Conservation (phyloP, 2,113 vertebrate species). For the Chaetura pelagica region DNA sequence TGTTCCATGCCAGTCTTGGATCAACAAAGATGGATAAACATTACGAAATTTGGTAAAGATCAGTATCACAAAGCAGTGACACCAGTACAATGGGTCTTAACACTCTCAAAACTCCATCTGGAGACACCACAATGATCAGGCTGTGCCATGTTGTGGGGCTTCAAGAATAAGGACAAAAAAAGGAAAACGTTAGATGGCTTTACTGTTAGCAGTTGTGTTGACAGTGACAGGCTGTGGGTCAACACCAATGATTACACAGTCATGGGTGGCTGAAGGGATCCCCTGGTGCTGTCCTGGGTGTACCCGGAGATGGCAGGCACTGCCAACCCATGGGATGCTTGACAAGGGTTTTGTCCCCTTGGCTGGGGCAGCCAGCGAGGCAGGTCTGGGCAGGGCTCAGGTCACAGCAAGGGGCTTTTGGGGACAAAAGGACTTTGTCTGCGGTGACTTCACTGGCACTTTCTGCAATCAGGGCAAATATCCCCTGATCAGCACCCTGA, state of each 20-base stretch:
- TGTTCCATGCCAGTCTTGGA: neutral
- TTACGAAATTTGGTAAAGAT: neutral
- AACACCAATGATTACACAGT: neutral
- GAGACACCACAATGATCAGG: neutral
- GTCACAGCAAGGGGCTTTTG: neutral
- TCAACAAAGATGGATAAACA: neutral
- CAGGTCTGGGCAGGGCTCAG: neutral
- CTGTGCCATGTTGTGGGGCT: neutral
- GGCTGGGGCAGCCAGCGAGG: neutral
- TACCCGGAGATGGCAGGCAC: neutral
- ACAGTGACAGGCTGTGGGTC: neutral
- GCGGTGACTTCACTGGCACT: slow-evolving; percentile 79
- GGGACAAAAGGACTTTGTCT: neutral
- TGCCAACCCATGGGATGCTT: neutral
- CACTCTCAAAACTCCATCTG: rapidly evolving
- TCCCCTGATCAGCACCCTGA: slow-evolving; percentile 79
- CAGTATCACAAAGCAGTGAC: neutral
- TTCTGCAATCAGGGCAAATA: slow-evolving; percentile 82
- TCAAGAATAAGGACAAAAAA: neutral
- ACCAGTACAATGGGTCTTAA: neutral
- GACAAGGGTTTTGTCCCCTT: neutral
- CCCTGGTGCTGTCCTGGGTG: neutral
- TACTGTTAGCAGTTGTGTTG: neutral
- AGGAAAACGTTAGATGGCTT: neutral
- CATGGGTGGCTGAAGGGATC: neutral